Base-by-base conservation (phyloP, 2,113 vertebrate genomes). In the Protobothrops flavoviridis region DNA sequence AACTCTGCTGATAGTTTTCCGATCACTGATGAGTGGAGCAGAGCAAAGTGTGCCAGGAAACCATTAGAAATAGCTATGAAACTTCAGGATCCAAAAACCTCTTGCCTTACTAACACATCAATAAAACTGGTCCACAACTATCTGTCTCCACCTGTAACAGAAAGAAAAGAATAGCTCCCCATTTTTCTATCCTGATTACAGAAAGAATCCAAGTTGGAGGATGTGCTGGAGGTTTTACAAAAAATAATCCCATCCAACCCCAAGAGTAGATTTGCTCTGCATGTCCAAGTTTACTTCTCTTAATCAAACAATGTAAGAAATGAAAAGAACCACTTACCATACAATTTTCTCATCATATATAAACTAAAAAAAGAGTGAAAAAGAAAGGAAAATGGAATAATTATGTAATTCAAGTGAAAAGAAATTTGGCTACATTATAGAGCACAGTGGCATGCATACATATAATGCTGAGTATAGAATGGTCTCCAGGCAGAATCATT, bases 341-440 rank as follows among this genome's bases (percentile, higher is more conserved):
- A 98, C 98, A 93, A 99, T 99, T 97, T 98, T 98, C 94, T 98
- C 99, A 93, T 99, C 99, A 33, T 99, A 99, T 97, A 99, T 99
- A 96, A 99, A 99, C 99, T 99, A 50, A 96, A 86, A 97, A 97
- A 90, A n/a, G 94, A 95, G 92, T 15, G 93, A 92, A 96, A 96
- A 95, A 97, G 15, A 15, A 45, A 92, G 57, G 21, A 86, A 50
- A 55, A 0, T 94, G 0, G 56, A 61, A 86, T 94, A 45, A 88
- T 50, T 92, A 11, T 94, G 85, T 93, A 26, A 74, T 20, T 11
- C 59, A 29, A 12, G 11, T 92, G 45, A 81, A 81, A 29, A 94
- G 93, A 93, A 94, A 0, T 23, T 55, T 17, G 4, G 17, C 6
- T 24, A 52, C 4, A 92, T 64, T 87, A 87, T 13, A n/a, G 43